Conservation (phyloP, 2,888 invertebrate species). For the Andrena chrysosceles region DNA sequence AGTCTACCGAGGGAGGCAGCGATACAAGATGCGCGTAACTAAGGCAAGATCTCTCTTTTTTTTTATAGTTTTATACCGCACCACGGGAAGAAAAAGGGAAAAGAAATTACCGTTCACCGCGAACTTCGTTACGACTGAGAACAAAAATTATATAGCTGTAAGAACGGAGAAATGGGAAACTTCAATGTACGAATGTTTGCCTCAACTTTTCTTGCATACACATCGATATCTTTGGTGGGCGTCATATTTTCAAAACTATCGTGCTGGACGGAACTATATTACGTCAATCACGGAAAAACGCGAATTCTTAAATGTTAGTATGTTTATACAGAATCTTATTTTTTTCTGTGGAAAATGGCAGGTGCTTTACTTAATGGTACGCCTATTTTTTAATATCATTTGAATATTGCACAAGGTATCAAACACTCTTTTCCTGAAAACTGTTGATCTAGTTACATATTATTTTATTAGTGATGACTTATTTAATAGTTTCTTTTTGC, state of each 20-base stretch:
- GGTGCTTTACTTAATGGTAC: too few relatives aligned
- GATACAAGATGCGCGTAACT: conserved; percentile 28
- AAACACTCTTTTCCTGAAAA: too few relatives aligned
- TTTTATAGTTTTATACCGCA: background rate
- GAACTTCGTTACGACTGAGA: conserved; percentile 17
- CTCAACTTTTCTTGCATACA: background rate
- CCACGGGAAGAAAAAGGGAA: conserved; percentile 5
- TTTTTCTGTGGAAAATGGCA: too few relatives aligned
- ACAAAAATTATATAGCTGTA: background rate
- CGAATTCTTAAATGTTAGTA: too few relatives aligned
- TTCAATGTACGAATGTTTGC: background rate
- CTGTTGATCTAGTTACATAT: too few relatives aligned
- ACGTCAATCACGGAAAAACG: background rate
- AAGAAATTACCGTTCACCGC: background rate
- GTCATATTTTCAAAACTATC: background rate
- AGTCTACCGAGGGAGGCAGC: conserved; percentile 12
- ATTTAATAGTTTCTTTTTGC: too few relatives aligned
- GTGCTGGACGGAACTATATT: too few relatives aligned
- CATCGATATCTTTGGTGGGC: background rate
- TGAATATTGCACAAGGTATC: too few relatives aligned
- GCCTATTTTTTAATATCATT: too few relatives aligned
- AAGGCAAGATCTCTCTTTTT: background rate
- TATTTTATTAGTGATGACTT: too few relatives aligned
- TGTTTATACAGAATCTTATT: too few relatives aligned
- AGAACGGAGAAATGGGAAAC: background rate